These are phyloP conservation scores for Elymnias hypermnestra DNA, from an alignment of 1,140 invertebrate genomes.

Conservation along the genomic window DNA sequence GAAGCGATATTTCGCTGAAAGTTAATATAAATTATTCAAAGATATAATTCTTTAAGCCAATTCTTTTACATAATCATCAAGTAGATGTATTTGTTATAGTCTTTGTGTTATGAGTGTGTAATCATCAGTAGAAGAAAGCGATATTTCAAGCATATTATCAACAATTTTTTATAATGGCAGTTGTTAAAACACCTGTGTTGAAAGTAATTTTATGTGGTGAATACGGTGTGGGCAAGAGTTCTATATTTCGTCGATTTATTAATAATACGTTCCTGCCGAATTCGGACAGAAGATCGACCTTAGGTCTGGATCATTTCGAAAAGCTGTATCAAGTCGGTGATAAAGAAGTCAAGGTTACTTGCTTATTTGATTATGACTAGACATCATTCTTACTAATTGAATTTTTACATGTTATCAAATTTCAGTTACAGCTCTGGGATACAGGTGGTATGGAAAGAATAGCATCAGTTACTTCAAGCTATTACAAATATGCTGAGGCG, in stretches of 20 bases:
- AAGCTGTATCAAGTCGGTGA: conserved; percentile 85
- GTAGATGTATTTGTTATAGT: too few species aligned
- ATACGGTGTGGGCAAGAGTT: conserved; percentile 96
- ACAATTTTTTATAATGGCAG: conserved; percentile 79
- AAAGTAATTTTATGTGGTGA: conserved; percentile 97
- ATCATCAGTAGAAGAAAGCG: neutral
- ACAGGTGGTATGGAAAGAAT: conserved; percentile 96
- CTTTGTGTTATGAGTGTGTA: too few species aligned
- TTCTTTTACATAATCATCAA: too few species aligned
- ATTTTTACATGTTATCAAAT: conserved; percentile 1
- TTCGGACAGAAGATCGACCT: conserved; percentile 89
- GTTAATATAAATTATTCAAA: too few species aligned
- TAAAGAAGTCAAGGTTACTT: conserved; percentile 85
- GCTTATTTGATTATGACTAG: conserved; percentile 22
- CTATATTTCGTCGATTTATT: conserved; percentile 92
- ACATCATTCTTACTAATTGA: conserved; percentile 8
- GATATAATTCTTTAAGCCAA: too few species aligned
- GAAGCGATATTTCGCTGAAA: too few species aligned
- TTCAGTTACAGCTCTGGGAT: conserved; percentile 93
- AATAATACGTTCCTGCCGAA: conserved; percentile 90
- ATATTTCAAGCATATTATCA: too few species aligned
- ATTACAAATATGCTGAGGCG: conserved; percentile 95
- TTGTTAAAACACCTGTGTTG: conserved; percentile 89
- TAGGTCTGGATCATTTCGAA: conserved; percentile 94
- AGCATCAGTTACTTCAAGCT: conserved; percentile 94